Conservation (phyloP, 2,113 vertebrate genomes). For the Dasyornis broadbenti region DNA sequence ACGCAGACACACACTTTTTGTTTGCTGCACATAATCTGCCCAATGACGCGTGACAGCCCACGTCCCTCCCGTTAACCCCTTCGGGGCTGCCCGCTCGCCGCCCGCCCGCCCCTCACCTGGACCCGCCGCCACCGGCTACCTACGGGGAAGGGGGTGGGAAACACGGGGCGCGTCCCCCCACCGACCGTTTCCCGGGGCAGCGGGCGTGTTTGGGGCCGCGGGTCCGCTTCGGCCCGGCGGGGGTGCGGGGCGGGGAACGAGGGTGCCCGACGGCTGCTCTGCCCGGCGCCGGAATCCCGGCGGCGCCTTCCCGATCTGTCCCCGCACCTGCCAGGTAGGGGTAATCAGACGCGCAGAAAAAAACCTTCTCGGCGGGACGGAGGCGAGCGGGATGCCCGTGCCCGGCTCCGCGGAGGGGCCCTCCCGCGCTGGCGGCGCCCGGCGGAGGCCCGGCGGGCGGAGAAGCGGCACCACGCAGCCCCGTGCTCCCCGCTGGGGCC, state of each 20-base stretch:
- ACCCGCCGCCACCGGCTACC: background rate
- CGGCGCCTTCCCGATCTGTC: background rate
- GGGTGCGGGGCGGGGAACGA: background rate
- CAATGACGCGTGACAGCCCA: conserved; percentile 97
- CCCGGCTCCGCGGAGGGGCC: background rate
- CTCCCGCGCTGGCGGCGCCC: background rate
- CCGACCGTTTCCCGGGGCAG: background rate
- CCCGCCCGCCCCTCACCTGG: background rate
- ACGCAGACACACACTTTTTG: conserved; percentile 97
- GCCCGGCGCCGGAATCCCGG: background rate
- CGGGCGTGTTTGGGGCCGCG: background rate
- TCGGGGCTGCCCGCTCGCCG: conserved; percentile 57
- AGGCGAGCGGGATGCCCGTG: too few species aligned
- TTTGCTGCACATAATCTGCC: conserved; percentile 97
- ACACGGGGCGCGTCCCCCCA: background rate
- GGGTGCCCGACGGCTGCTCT: background rate
- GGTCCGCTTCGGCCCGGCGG: background rate
- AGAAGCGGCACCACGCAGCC: background rate
- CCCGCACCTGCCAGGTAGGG: background rate
- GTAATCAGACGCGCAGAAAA: background rate
- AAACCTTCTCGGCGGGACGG: background rate
- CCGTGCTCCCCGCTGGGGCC: background rate
- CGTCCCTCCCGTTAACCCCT: conserved; percentile 97
- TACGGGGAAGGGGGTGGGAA: too few species aligned
- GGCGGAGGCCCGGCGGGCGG: background rate